A percentile compares a stretch with the other conserved stretches of the same genome.
Conservation (phyloP, 1,140 invertebrate genomes). For the Drosophila ananassae region DNA sequence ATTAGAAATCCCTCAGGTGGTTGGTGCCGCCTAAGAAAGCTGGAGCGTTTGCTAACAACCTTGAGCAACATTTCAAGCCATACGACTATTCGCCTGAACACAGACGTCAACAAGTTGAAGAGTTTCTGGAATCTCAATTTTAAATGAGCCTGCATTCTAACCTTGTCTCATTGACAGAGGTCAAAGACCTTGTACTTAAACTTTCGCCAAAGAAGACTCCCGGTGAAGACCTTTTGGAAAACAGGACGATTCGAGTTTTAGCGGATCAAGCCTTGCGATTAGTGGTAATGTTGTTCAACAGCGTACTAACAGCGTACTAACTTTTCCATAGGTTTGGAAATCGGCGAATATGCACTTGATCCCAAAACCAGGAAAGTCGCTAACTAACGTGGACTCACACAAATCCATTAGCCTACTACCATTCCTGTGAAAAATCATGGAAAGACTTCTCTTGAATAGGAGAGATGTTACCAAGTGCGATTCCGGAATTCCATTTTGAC, state of each 20-base stretch:
- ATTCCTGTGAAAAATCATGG: constrained; percentile 4
- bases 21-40: too few species aligned
- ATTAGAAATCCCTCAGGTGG: too few species aligned
- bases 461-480: not conserved
- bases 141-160: not conserved
- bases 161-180: not conserved
- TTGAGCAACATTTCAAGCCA: too few species aligned
- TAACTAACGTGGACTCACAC: not conserved
- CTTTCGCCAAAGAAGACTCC: not conserved
- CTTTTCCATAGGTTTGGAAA: not conserved
- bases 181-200: not conserved
- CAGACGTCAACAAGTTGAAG: not conserved
- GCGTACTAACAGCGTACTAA: not conserved
- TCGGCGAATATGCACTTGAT: not conserved
- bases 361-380: too few species aligned
- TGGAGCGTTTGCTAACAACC: too few species aligned
- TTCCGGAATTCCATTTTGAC: constrained; percentile 4
- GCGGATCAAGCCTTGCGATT: not conserved
- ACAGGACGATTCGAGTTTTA: not conserved
- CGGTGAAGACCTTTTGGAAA: not conserved
- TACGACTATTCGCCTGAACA: too few species aligned
- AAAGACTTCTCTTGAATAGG: constrained; percentile 1
- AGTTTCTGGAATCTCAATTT: not conserved
- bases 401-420: constrained; percentile 6
- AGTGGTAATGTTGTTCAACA: not conserved